Evolutionary conservation across 2,888 invertebrate genomes (phyloP).

Genomic region (Harpagoxenus sublaevis): DNA sequence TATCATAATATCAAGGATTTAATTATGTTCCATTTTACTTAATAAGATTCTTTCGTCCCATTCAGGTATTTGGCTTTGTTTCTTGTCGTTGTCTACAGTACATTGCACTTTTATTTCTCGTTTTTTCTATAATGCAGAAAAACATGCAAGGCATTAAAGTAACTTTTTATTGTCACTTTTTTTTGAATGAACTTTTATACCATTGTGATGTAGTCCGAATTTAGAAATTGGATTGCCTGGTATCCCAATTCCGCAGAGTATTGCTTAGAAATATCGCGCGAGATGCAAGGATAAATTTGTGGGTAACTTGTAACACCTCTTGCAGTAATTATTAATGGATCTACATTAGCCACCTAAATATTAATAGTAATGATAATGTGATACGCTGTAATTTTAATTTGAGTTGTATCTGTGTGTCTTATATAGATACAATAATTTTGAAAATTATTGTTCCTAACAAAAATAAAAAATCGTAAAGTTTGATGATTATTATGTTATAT

Average conservation of each 20-base stretch:
- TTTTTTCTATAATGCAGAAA: constrained; percentile 26
- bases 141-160: neutral
- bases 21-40: neutral
- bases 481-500: neutral
- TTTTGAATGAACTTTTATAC: constrained; percentile 44
- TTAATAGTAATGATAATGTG: constrained; percentile 25
- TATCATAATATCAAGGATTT: neutral
- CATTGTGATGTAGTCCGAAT: constrained; percentile 38
- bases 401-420: neutral
- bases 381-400: neutral
- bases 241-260: constrained; percentile 86
- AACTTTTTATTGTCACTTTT: neutral
- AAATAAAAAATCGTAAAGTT: neutral
- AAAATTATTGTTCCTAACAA: neutral
- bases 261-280: constrained; percentile 84
- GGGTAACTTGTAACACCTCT: constrained; percentile 88
- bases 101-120: neutral
- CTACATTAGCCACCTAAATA: constrained; percentile 88
- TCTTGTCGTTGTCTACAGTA: neutral
- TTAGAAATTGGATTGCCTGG: constrained; percentile 85
- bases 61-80: neutral
- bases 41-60: constrained; percentile 31
- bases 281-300: constrained; percentile 88
- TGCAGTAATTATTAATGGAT: constrained; percentile 87
- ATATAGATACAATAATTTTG: neutral